Base-by-base conservation (phyloP, 1,140 invertebrate genomes). In the Bombus fervidus region DNA sequence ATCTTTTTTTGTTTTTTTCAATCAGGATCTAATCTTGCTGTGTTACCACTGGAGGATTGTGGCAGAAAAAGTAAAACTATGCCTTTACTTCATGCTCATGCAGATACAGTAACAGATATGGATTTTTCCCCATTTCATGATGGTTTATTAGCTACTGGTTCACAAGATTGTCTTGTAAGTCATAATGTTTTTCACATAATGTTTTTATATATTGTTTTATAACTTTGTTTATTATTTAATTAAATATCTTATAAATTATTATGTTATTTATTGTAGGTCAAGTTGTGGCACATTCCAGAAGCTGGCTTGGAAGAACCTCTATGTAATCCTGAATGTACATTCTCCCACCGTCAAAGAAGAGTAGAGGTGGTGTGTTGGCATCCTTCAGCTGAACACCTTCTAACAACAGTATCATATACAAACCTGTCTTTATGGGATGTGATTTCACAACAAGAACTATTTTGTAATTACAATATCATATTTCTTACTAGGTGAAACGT, bases 71-170 rank as follows among this genome's bases (percentile, higher is more conserved):
- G 97, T 89, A 98, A 97, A 95, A 97, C 97, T 64, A 97, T 98
- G 96, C 98, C 98, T 43, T 90, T 98, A 78, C 95, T 98, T 78
- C 97, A 98, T 95, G 97, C 97, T 41, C 97, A 98, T 94, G 96
- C 97, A 72, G 98, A 99, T 92, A 98, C 98, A 59, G 98, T 99
- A 39, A 98, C 98, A n/a, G 98, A 99, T 95, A 97, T 99, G 96
- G 97, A 98, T 91, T 99, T 99, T 93, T 99, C 98, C 66, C 98
- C 98, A 62, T 99, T 99, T 95, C 98, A 99, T 94, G 98, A 99
- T 96, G 98, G 98, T 41, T 95, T 99, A 39, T 94, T 99, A 84
- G 97, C 98, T 22, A 99, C 98, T 76, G 98, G 98, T 73, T 98
- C 98, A 59, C 98, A 98, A 95, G 98, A 99, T 95, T 98, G 97